These are phyloP conservation scores for Eupithecia exiguata DNA, from an alignment of 2,888 invertebrate genomes.

Conservation along the genomic window DNA sequence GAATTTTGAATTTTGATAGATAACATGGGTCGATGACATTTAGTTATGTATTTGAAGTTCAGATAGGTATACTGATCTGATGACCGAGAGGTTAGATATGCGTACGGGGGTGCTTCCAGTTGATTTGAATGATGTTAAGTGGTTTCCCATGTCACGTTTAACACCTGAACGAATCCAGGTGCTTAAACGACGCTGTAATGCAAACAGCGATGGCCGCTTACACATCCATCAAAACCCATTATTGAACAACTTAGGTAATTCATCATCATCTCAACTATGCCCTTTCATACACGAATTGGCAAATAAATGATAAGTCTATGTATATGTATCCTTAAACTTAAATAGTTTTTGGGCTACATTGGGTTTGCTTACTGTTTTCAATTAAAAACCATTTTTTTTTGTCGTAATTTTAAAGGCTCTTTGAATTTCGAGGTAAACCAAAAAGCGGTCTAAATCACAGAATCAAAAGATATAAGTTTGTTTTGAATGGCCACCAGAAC, in stretches of 20 bases:
- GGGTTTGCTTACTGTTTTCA: not conserved
- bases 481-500: constrained; percentile 43
- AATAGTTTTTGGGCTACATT: not conserved
- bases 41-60: not conserved
- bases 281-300: not conserved
- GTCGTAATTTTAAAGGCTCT: constrained; percentile 12
- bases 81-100: not conserved
- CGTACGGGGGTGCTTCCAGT: constrained; percentile 20
- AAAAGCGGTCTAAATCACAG: constrained; percentile 33
- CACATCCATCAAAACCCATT: constrained; percentile 9
- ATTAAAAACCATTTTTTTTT: not conserved
- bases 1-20: too few relatives aligned
- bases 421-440: constrained; percentile 22
- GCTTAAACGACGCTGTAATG: constrained; percentile 2
- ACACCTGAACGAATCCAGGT: constrained; percentile 24
- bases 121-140: constrained; percentile 37
- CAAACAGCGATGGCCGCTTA: constrained; percentile 5
- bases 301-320: not conserved
- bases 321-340: too few relatives aligned
- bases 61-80: not conserved
- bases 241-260: not conserved
- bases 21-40: not conserved
- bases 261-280: not conserved
- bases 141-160: constrained; percentile 32
- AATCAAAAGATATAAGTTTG: constrained; percentile 39